Evolutionary conservation across 2,113 vertebrate species (phyloP), one percentile per base, ranked within the genome.

Genomic region (Hymenochirus boettgeri): DNA sequence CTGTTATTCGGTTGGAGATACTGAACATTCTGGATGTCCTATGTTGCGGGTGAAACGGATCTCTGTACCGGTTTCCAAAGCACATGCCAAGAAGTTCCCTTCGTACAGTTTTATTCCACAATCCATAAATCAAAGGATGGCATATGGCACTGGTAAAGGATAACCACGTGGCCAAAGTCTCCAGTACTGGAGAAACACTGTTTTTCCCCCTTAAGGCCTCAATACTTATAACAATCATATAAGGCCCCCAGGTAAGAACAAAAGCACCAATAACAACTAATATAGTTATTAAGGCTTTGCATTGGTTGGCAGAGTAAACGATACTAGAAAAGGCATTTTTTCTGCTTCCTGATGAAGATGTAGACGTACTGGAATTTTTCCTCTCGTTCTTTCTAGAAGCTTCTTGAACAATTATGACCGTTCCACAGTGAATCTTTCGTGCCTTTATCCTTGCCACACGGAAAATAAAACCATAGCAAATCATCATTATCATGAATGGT

Each of bases 21-120:
- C 96, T 99, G 83, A 99, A 97, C 35, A 99, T 88, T 47, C 96
- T 80, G 0, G 93, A 91, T 0, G 91, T 94, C 63, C 95, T 85
- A 3, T 93, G 93, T 0, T 91, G 85, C 8, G 90, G 94, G 21
- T 92, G 91, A 7, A 98, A 97, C 0, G 96, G 88, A 73, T 96
- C 96, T 8, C 94, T 83, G 71, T 95, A 96, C 8, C 94, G 89
- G 70, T 95, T 94, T 19, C 94, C 95, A 2, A 94, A 97, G 79
- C 96, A 99, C 92, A 98, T 94, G 35, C 94, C 92, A 69, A 99
- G 82, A 1, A 99, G 89, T 23, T 99, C 96, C 76, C 94, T 99
- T 69, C 95, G 92, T 15, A 99, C 96, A 0, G 95, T 99, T 85
- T 99, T 99, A 77, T 99, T 99, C 97, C 97, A 99, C 54, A 99